phyloP scores from a whole-genome alignment of 2,797 vertebrate species.

The Tangara arthus region DNA sequence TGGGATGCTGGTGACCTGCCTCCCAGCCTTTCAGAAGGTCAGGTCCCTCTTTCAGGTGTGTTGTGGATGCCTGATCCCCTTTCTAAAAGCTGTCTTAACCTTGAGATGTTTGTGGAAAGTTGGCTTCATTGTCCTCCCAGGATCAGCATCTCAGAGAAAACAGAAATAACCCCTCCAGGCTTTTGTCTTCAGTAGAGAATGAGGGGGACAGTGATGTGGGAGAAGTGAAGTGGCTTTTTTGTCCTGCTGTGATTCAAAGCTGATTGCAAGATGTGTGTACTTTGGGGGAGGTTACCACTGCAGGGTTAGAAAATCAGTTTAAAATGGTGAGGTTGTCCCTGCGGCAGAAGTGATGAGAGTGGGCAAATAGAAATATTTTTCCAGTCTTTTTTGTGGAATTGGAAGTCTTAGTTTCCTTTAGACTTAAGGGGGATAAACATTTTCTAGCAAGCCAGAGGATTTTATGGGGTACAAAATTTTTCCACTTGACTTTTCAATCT shows the following conservation, averaged over 20 bases:
- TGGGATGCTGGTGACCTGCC: neutral
- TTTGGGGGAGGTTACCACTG: neutral
- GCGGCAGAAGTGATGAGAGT: neutral
- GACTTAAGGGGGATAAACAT: neutral
- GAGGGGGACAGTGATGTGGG: rapidly evolving
- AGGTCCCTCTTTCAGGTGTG: neutral
- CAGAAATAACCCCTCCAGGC: neutral
- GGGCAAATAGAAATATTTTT: neutral
- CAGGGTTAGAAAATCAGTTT: neutral
- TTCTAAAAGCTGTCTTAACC: neutral
- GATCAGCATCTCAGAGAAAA: neutral
- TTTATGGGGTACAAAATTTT: neutral
- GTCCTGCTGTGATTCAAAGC: neutral
- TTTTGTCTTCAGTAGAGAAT: neutral
- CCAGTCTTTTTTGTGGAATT: neutral
- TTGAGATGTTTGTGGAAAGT: neutral
- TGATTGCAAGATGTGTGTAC: neutral
- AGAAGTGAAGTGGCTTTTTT: neutral
- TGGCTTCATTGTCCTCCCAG: neutral
- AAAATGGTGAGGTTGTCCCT: neutral
- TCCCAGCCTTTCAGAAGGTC: neutral
- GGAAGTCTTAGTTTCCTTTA: neutral
- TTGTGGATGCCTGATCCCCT: neutral
- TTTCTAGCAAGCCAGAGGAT: neutral
- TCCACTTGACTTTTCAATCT: neutral